A percentile compares a stretch with the other conserved stretches of the same genome.
These are phyloP conservation scores for Bemisia tabaci DNA, from an alignment of 1,140 invertebrate genomes.

Conservation along the genomic window DNA sequence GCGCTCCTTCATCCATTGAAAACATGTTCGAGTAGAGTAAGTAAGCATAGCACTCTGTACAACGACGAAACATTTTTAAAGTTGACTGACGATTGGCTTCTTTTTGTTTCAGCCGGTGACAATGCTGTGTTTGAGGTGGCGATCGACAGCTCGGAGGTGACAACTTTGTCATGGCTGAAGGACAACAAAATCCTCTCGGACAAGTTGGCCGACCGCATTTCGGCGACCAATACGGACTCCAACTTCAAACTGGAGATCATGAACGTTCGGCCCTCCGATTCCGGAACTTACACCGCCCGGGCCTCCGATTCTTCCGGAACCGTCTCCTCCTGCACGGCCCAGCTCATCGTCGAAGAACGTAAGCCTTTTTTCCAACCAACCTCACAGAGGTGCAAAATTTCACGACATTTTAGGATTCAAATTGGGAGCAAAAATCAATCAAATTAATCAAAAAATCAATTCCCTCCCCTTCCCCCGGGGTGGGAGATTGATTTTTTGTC, in stretches of 20 bases:
- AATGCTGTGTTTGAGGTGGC: slow-evolving; percentile 70
- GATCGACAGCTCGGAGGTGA: slow-evolving; percentile 42
- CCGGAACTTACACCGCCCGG: slow-evolving; percentile 79
- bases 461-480: too few relatives aligned
- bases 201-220: slow-evolving; percentile 56
- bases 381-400: background rate
- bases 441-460: too few relatives aligned
- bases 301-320: slow-evolving; percentile 74
- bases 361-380: too few relatives aligned
- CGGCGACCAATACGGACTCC: slow-evolving; percentile 39
- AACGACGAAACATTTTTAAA: too few relatives aligned
- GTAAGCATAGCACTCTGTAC: too few relatives aligned
- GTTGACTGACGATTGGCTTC: slow-evolving; percentile 8
- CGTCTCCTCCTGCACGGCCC: slow-evolving; percentile 54
- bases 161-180: slow-evolving; percentile 70
- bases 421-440: too few relatives aligned
- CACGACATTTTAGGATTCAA: slow-evolving; percentile 1
- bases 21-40: too few relatives aligned
- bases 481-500: too few relatives aligned
- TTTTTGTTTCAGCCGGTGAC: slow-evolving; percentile 57
- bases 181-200: slow-evolving; percentile 72
- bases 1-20: too few relatives aligned
- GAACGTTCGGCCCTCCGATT: slow-evolving; percentile 67
- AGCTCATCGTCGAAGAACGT: slow-evolving; percentile 71
- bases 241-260: slow-evolving; percentile 57